Evolutionary conservation across 2,888 invertebrate genomes (phyloP), one percentile per base, ranked within the genome.

Genomic region (Pycnomerus fuliginosus): DNA sequence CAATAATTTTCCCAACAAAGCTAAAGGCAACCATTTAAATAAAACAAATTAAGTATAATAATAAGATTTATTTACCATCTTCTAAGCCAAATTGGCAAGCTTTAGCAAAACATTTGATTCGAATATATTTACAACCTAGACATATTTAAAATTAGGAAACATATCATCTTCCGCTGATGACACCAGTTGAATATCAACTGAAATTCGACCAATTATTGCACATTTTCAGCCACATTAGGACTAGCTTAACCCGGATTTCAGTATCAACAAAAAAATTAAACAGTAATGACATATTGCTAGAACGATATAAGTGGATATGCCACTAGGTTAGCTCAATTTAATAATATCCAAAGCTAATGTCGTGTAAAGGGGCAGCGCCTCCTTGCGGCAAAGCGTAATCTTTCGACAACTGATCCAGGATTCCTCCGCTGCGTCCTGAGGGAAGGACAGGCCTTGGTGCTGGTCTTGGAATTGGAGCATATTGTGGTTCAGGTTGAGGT

Each of bases 291-390:
- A 31, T 7, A 31, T 14, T 16, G n/a, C 10, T 8, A 12, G 3
- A 14, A 34, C 22, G 3, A 13, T 10, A 13, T 15, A 29, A 29
- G 22, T 4, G 11, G 16, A 25, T 27, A 24, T 11, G 16, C 20
- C 20, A 7, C 20, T 20, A 8, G 8, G 8, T 7, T 7, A 3
- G 14, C 11, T 30, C 30, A 28, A 32, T 45, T 73, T 82, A 87
- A 70, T 84, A 88, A 68, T 85, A 85, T 61, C 90, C 88, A 66
- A 90, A 90, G 45, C 87, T 83, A 69, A 90, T 89, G 63, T 90
- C 90, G 63, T 90, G 89, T 22, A 87, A 74, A 0, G 89, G 81
- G 22, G 80, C 76, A 0, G 85, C 77, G 4, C 82, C 77, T 15
- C 82, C 82, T 53, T 81, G 77, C 0, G 90, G 90, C 31, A 90